Evolutionary conservation across 2,113 vertebrate genomes (phyloP).

Genomic region (Forbesichthys agassizii): DNA sequence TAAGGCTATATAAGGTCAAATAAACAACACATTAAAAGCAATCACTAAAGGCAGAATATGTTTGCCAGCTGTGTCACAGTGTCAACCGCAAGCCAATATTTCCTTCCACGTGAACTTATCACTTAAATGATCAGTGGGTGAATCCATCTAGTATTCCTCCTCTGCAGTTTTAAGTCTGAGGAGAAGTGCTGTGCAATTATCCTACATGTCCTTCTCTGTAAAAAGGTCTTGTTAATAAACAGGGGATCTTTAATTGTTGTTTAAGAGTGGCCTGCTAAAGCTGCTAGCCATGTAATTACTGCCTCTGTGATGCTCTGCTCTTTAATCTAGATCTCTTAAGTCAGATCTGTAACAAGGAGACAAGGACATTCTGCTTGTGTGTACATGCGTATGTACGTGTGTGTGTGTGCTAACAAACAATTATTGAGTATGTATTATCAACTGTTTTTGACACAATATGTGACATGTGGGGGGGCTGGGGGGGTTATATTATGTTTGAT

Average conservation of each 20-base stretch:
- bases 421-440: background rate
- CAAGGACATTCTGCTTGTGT: background rate
- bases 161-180: background rate
- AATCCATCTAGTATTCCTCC: background rate
- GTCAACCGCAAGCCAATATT: background rate
- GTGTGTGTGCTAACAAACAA: background rate
- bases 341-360: background rate
- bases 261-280: constrained; percentile 22
- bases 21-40: background rate
- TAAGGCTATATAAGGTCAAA: background rate
- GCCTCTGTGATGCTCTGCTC: background rate
- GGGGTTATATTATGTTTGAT: too few species aligned
- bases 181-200: constrained; percentile 19
- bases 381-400: too few species aligned
- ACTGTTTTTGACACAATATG: background rate
- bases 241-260: constrained; percentile 40
- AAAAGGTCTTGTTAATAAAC: constrained; percentile 5
- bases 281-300: constrained; percentile 34
- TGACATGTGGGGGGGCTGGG: too few species aligned
- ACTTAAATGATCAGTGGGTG: background rate
- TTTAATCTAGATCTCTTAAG: constrained; percentile 10
- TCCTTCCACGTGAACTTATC: background rate
- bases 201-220: background rate
- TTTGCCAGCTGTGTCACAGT: background rate
- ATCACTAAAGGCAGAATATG: background rate